phyloP scores from a whole-genome alignment of 2,797 vertebrate species.

The Takifugu ocellatus region DNA sequence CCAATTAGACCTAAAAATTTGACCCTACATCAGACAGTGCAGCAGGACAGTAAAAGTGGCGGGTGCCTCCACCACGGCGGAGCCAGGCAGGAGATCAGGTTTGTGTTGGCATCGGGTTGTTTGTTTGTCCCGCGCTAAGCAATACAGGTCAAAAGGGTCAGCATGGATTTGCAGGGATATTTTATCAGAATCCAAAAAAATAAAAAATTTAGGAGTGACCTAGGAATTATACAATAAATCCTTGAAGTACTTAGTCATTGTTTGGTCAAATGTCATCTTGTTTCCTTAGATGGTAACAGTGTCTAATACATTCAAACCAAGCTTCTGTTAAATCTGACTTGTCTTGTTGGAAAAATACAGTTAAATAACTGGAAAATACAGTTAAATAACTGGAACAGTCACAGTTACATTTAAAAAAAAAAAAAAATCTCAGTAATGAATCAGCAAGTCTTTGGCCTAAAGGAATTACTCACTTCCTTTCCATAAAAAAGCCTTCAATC shows the following conservation, averaged over 20 bases:
- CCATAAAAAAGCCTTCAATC: slow-evolving; percentile 17
- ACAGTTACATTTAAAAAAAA: background rate
- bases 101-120: no score
- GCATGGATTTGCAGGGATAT: no score
- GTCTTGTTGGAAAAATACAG: background rate
- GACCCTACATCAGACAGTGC: slow-evolving; percentile 24
- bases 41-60: slow-evolving; percentile 16
- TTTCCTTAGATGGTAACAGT: slow-evolving; percentile 21
- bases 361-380: background rate
- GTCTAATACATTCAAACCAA: slow-evolving; percentile 26
- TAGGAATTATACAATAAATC: no score
- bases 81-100: no score
- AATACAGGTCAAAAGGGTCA: no score
- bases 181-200: no score
- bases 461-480: slow-evolving; percentile 12
- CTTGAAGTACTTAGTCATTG: slow-evolving; percentile 9
- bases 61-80: no score
- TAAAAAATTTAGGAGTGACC: no score
- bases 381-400: slow-evolving; percentile 11
- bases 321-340: slow-evolving; percentile 29
- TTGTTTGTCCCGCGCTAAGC: no score
- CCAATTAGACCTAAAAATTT: slow-evolving; percentile 45
- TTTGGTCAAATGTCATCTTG: slow-evolving; percentile 7
- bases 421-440: background rate
- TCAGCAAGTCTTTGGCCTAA: slow-evolving; percentile 14